Conservation (phyloP, 64 coral and sea anemone species). For the Acropora yongei region DNA sequence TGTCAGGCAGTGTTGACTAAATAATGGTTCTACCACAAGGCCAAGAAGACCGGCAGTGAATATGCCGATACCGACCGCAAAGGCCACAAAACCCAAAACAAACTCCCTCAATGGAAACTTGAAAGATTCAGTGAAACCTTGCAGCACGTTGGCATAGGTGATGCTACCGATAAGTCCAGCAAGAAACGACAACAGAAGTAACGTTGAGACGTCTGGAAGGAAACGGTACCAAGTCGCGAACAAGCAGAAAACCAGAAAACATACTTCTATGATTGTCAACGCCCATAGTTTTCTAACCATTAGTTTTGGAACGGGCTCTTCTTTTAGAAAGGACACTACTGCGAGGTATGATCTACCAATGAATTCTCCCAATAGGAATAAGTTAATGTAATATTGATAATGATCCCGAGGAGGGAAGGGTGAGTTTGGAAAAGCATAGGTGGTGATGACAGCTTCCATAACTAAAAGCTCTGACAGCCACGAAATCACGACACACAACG, state of each 20-base stretch:
- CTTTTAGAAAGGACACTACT: constrained; percentile 59
- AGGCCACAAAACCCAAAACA: constrained; percentile 82
- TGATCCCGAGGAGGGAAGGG: constrained; percentile 88
- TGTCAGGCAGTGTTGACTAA: constrained; percentile 71
- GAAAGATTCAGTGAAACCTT: constrained; percentile 74
- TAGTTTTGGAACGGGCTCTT: constrained; percentile 33
- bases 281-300: constrained; percentile 71
- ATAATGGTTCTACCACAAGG: constrained; percentile 69
- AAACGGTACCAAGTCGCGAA: constrained; percentile 87
- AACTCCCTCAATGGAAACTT: constrained; percentile 78
- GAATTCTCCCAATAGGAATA: constrained; percentile 79
- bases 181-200: constrained; percentile 63
- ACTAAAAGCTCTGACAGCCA: constrained; percentile 90
- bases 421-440: constrained; percentile 80
- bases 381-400: constrained; percentile 87
- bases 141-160: constrained; percentile 70
- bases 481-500: constrained; percentile 61
- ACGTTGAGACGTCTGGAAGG: constrained; percentile 50
- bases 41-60: constrained; percentile 70
- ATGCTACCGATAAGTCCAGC: constrained; percentile 71
- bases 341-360: constrained; percentile 82
- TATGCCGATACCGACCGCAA: constrained; percentile 72
- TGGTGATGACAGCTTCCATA: constrained; percentile 82
- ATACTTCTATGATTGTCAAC: constrained; percentile 67
- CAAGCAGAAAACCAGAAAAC: constrained; percentile 80